Evolutionary conservation across 2,797 vertebrate species (phyloP).

Genomic region (Chelon auratus): DNA sequence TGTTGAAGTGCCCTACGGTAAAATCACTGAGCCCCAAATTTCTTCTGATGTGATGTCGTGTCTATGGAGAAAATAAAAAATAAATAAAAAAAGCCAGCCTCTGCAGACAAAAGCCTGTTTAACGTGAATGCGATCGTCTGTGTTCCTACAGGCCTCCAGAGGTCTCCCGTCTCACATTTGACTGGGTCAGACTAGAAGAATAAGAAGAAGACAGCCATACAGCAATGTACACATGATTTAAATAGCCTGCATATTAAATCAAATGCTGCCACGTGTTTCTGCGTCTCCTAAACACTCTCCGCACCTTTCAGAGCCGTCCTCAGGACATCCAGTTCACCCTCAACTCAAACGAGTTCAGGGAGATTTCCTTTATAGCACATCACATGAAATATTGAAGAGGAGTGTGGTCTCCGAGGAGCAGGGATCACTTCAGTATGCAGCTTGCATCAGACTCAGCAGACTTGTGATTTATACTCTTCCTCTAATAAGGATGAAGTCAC

Average conservation of each 20-base stretch:
- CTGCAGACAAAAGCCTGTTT: background rate
- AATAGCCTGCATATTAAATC: background rate
- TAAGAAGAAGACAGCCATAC: too few species aligned
- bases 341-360: slow-evolving; percentile 31
- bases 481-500: slow-evolving; percentile 32
- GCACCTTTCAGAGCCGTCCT: slow-evolving; percentile 1
- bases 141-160: slow-evolving; percentile 54
- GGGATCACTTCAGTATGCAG: slow-evolving; percentile 50
- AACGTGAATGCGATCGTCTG: background rate
- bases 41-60: background rate
- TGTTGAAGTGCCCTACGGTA: background rate
- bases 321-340: slow-evolving; percentile 27
- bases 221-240: background rate
- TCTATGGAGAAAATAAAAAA: background rate
- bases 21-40: background rate
- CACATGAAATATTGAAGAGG: slow-evolving; percentile 67
- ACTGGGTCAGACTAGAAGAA: background rate
- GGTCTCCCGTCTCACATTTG: slow-evolving; percentile 52
- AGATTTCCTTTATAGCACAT: slow-evolving; percentile 55
- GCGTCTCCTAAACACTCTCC: background rate
- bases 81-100: background rate
- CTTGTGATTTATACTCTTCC: slow-evolving; percentile 25
- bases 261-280: background rate
- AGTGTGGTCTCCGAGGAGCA: slow-evolving; percentile 26
- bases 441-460: slow-evolving; percentile 52